Conservation (phyloP, 2,797 vertebrate species). For the Dendrocincla tyrannina region DNA sequence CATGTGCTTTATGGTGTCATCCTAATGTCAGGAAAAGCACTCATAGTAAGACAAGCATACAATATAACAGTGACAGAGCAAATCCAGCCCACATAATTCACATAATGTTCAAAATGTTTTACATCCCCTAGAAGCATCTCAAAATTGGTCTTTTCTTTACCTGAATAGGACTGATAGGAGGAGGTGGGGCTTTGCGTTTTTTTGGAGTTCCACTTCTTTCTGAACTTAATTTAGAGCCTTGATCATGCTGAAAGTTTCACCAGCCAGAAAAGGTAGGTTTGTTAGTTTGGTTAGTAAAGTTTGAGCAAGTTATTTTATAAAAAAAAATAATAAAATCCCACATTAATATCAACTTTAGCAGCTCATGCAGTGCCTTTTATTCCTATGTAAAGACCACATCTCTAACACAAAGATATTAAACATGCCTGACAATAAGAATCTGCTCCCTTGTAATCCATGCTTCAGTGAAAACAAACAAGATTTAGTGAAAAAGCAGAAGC, state of each 20-base stretch:
- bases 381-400: not conserved
- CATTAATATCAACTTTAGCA: slow-evolving; percentile 58
- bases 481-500: slow-evolving; percentile 61
- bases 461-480: slow-evolving; percentile 63
- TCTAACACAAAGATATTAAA: slow-evolving; percentile 26
- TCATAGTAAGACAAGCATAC: not conserved
- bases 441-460: slow-evolving; percentile 60
- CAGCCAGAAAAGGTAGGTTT: slow-evolving; percentile 81
- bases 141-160: slow-evolving; percentile 81
- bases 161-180: slow-evolving; percentile 95
- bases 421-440: slow-evolving; percentile 45
- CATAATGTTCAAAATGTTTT: not conserved
- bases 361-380: slow-evolving; percentile 59
- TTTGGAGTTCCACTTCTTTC: slow-evolving; percentile 99
- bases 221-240: slow-evolving; percentile 94
- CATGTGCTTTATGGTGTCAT: not conserved
- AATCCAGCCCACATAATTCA: slow-evolving; percentile 4
- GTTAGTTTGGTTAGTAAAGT: slow-evolving; percentile 87
- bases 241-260: slow-evolving; percentile 92
- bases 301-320: slow-evolving; percentile 60
- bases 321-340: not conserved
- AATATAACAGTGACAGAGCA: not conserved
- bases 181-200: slow-evolving; percentile 99
- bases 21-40: not conserved
- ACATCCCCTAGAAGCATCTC: slow-evolving; percentile 25